Evolutionary conservation across 23 tunicate genomes (phyloP), one percentile per base, ranked within the genome.

Genomic region (Pegea sp.): DNA sequence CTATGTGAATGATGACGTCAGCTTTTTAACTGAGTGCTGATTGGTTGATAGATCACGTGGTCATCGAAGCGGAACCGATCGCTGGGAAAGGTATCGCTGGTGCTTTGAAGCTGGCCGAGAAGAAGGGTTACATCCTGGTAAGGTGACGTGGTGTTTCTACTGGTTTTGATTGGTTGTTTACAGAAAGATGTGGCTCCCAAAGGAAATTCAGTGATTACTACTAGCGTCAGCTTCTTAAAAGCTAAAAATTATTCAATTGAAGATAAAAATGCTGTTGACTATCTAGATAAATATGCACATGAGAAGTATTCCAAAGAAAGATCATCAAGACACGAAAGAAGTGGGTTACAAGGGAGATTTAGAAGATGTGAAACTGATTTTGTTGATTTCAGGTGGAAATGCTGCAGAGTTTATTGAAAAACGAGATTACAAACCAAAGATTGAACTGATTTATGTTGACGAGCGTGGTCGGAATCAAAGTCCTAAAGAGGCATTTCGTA

Each of bases 261-360:
- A 77, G 98, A 89, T 38, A 89, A 77, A 58, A 89, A 89, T 30
- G 90, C 90, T 7, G 90, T 71, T 5, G 90, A 89, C 30, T 78
- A 89, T 34, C 53, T 89, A 68, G 98, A 89, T 52, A 89, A 89
- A 48, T 89, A 89, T 51, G 98, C 98, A 3, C 66, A 66, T 50
- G 98, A 89, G 33, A 89, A 89, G 59, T 89, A 89, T 56, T 63
- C 81, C 33, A 76, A 71, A 49, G 98, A 89, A 24, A 21, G n/a
- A n/a, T n/a, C n/a, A n/a, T n/a, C n/a, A n/a, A n/a, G n/a, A n/a
- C n/a, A n/a, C n/a, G n/a, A n/a, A n/a, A n/a, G n/a, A n/a, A n/a
- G n/a, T n/a, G n/a, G n/a, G n/a, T n/a, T n/a, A n/a, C n/a, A n/a
- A n/a, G n/a, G n/a, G n/a, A n/a, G n/a, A n/a, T 50, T 19, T 50